Percentiles rank a stretch among this genome's conserved stretches.
Evolutionary conservation across 2,113 vertebrate genomes (phyloP).

Genomic region (Vulpes lagopus): DNA sequence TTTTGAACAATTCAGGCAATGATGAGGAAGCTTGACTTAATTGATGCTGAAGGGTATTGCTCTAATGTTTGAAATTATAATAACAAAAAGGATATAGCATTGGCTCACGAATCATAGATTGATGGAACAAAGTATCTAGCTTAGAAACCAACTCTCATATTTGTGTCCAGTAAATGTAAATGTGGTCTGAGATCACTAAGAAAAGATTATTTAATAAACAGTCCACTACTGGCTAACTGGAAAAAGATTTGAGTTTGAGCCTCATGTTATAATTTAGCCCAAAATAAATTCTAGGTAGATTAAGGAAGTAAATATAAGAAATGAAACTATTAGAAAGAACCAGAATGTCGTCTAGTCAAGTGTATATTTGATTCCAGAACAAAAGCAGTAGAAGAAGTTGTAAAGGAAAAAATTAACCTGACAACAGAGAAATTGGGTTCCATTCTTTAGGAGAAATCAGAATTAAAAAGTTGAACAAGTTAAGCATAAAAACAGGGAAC

Average conservation of each 20-base stretch:
- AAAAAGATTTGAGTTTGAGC: background rate
- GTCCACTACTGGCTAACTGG: background rate
- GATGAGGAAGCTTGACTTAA: background rate
- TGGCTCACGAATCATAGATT: background rate
- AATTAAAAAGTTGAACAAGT: conserved; percentile 18
- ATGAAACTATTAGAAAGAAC: background rate
- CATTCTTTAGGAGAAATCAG: conserved; percentile 38
- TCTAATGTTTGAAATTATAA: background rate
- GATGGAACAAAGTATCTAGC: background rate
- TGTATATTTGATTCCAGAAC: background rate
- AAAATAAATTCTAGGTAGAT: background rate
- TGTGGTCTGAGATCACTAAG: background rate
- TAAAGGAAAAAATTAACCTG: background rate
- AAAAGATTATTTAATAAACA: background rate
- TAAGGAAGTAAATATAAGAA: conserved; percentile 36
- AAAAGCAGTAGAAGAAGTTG: background rate
- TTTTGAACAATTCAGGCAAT: background rate
- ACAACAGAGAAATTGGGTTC: conserved; percentile 13
- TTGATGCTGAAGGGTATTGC: background rate
- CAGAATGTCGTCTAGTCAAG: background rate
- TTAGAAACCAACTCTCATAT: background rate
- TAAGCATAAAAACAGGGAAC: background rate
- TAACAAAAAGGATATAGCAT: background rate
- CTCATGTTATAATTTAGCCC: background rate
- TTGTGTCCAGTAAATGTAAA: background rate